These are phyloP conservation scores for Actenoides hombroni DNA, from an alignment of 2,113 vertebrate genomes.

Conservation along the genomic window DNA sequence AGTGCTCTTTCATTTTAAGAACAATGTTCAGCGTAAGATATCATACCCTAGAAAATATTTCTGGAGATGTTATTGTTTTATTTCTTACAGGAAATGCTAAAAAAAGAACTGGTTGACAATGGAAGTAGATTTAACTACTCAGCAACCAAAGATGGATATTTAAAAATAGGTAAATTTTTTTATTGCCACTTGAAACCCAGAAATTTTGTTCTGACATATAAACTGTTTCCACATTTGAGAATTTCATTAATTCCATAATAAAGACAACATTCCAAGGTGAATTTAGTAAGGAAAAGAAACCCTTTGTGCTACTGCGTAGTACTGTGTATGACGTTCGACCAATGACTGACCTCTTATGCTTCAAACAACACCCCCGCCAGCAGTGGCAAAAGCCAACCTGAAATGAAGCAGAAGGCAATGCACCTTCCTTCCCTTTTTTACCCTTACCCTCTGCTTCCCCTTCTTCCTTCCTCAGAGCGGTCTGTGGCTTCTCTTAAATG, in stretches of 20 bases:
- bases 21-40: background rate
- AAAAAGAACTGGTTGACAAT: background rate
- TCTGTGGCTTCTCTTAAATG: background rate
- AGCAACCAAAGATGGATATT: slow-evolving; percentile 69
- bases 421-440: background rate
- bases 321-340: background rate
- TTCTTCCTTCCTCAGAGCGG: background rate
- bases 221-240: background rate
- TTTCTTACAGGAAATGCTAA: slow-evolving; percentile 49
- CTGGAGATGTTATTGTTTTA: background rate
- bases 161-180: slow-evolving; percentile 70
- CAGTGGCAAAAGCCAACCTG: background rate
- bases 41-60: background rate
- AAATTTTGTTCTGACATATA: background rate
- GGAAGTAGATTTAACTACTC: slow-evolving; percentile 45
- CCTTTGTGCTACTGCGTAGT: background rate
- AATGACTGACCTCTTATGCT: background rate
- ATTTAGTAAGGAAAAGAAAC: background rate
- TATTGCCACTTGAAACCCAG: background rate
- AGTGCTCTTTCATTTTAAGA: background rate
- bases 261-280: background rate
- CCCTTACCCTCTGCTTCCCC: background rate
- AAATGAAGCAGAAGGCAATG: background rate
- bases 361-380: background rate
- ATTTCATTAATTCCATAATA: background rate